phyloP scores from a whole-genome alignment of 2,113 vertebrate genomes.

The Nannospalax galili region DNA sequence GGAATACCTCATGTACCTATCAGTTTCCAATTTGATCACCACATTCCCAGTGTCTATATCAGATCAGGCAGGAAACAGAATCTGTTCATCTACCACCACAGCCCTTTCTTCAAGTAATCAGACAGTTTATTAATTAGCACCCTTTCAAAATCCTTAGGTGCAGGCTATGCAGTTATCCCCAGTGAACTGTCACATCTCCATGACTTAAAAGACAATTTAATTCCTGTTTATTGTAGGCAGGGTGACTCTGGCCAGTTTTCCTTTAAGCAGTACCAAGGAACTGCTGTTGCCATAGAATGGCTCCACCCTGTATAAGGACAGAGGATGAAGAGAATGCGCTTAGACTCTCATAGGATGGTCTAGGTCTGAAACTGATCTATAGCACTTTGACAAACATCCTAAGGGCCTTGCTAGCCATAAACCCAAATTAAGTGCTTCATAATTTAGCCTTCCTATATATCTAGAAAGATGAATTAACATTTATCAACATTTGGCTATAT shows the following conservation, averaged over 20 bases:
- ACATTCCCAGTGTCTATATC: not conserved
- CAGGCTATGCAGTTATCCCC: not conserved
- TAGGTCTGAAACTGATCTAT: not conserved
- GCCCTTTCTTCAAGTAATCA: not conserved
- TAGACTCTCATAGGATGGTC: not conserved
- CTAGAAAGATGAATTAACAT: not conserved
- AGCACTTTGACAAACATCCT: not conserved
- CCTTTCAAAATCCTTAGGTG: not conserved
- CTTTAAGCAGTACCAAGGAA: too few species aligned
- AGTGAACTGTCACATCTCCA: not conserved
- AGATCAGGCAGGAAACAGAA: not conserved
- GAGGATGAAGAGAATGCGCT: not conserved
- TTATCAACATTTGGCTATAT: not conserved
- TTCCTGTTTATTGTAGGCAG: not conserved
- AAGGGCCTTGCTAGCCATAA: not conserved
- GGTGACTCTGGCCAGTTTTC: too few species aligned
- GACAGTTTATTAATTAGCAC: not conserved
- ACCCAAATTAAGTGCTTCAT: not conserved
- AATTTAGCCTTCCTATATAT: not conserved
- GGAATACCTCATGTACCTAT: not conserved
- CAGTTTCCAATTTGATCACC: constrained; percentile 1
- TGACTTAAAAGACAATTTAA: not conserved
- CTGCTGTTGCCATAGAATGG: not conserved
- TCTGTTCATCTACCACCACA: not conserved
- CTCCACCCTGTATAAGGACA: rapidly evolving